Evolutionary conservation across 2,888 invertebrate species (phyloP).

Genomic region (Morpho helenor): DNA sequence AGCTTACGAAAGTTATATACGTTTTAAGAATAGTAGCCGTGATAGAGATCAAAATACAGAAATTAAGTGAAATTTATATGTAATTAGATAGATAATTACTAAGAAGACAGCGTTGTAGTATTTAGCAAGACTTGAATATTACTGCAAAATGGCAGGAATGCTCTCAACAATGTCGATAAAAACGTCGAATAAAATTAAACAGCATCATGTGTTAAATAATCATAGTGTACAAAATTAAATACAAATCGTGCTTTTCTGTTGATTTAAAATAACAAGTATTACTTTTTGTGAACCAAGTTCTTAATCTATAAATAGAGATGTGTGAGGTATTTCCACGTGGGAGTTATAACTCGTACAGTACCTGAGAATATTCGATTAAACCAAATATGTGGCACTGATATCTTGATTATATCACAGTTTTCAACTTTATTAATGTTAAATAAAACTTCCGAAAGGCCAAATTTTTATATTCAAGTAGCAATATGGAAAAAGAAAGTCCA

Average conservation of each 20-base stretch:
- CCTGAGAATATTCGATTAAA: slow-evolving; percentile 57
- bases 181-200: slow-evolving; percentile 8
- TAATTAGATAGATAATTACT: slow-evolving; percentile 24
- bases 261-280: slow-evolving; percentile 49
- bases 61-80: slow-evolving; percentile 9
- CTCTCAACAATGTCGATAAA: slow-evolving; percentile 10
- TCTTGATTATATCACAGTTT: slow-evolving; percentile 63
- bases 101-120: slow-evolving; percentile 17
- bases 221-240: slow-evolving; percentile 5
- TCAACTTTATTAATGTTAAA: slow-evolving; percentile 40
- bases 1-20: slow-evolving; percentile 11
- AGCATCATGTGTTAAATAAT: slow-evolving; percentile 6
- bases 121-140: slow-evolving; percentile 10
- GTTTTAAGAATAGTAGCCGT: slow-evolving; percentile 4
- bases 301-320: slow-evolving; percentile 73
- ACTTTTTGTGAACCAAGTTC: slow-evolving; percentile 66
- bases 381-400: slow-evolving; percentile 55
- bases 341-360: slow-evolving; percentile 64
- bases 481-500: slow-evolving; percentile 74
- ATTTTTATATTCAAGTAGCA: slow-evolving; percentile 50
- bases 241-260: slow-evolving; percentile 27
- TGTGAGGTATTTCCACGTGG: slow-evolving; percentile 77
- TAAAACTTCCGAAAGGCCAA: slow-evolving; percentile 42
- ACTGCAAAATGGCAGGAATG: slow-evolving; percentile 28
- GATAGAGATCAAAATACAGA: slow-evolving; percentile 18